Evolutionary conservation across 1,140 invertebrate species (phyloP).

Genomic region (Drosophila melanica): DNA sequence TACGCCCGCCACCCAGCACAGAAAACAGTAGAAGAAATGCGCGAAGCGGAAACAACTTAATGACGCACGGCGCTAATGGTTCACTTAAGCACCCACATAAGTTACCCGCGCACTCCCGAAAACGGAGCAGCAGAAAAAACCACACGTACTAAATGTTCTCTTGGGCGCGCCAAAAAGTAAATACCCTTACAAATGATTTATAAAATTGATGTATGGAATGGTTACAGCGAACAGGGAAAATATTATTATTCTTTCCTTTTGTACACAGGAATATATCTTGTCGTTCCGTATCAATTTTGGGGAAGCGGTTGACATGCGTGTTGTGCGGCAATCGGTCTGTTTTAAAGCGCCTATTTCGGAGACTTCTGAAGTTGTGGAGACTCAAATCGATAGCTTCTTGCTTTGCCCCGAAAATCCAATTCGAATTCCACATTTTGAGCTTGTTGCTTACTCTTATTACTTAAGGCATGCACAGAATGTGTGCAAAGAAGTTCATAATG

Average conservation of each 20-base stretch:
- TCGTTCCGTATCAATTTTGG: no score
- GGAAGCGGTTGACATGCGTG: background rate
- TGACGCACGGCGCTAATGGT: slow-evolving; percentile 82
- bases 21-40: slow-evolving; percentile 72
- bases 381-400: no score
- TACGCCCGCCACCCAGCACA: background rate
- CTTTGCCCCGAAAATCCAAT: no score
- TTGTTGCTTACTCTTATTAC: no score
- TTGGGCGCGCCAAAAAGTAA: background rate
- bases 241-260: background rate
- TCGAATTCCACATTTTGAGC: no score
- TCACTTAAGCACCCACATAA: slow-evolving; percentile 83
- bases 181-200: slow-evolving; percentile 2
- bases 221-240: no score
- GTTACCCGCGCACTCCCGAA: slow-evolving; percentile 61
- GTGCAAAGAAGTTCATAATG: no score
- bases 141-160: background rate
- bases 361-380: no score
- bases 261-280: background rate
- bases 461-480: no score
- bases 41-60: slow-evolving; percentile 82
- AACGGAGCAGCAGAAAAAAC: slow-evolving; percentile 40
- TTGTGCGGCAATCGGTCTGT: no score
- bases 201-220: background rate
- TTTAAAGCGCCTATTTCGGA: background rate